These are phyloP conservation scores for Poeciliopsis retropinna DNA, from an alignment of 2,113 vertebrate species.

Conservation along the genomic window DNA sequence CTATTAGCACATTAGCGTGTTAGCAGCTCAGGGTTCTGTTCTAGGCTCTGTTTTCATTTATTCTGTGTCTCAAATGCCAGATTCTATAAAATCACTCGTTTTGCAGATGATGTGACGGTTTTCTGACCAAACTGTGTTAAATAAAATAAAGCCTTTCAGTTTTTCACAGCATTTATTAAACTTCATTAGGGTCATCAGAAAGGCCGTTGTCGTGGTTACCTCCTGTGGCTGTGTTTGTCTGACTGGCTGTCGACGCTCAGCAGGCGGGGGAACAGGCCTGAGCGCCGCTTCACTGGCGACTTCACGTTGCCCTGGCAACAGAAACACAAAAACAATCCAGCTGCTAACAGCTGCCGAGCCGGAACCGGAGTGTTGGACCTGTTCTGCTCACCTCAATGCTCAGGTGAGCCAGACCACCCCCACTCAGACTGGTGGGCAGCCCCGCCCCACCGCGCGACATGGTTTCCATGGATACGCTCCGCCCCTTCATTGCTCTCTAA, in stretches of 20 bases:
- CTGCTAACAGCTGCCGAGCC: not conserved
- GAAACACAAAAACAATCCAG: not conserved
- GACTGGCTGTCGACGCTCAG: constrained; percentile 88
- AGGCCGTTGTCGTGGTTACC: constrained; percentile 65
- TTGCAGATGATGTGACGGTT: not conserved
- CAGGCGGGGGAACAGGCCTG: constrained; percentile 91
- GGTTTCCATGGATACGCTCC: constrained; percentile 97
- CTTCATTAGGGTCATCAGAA: not conserved
- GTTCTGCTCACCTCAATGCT: constrained; percentile 83
- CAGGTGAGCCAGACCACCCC: constrained; percentile 86
- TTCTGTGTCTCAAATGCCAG: not conserved
- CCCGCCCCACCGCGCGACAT: constrained; percentile 80
- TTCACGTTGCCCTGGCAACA: constrained; percentile 67
- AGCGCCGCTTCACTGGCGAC: constrained; percentile 91
- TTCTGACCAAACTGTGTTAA: not conserved
- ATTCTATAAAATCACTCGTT: not conserved
- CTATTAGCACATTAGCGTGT: too few relatives aligned
- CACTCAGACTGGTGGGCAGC: constrained; percentile 91
- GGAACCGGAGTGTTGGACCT: not conserved
- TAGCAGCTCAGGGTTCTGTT: not conserved
- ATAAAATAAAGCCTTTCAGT: not conserved
- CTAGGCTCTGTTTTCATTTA: not conserved
- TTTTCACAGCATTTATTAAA: not conserved
- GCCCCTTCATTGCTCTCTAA: constrained; percentile 92
- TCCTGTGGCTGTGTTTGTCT: constrained; percentile 81